phyloP scores from a whole-genome alignment of 1,140 invertebrate species.

The Hycleus cichorii region DNA sequence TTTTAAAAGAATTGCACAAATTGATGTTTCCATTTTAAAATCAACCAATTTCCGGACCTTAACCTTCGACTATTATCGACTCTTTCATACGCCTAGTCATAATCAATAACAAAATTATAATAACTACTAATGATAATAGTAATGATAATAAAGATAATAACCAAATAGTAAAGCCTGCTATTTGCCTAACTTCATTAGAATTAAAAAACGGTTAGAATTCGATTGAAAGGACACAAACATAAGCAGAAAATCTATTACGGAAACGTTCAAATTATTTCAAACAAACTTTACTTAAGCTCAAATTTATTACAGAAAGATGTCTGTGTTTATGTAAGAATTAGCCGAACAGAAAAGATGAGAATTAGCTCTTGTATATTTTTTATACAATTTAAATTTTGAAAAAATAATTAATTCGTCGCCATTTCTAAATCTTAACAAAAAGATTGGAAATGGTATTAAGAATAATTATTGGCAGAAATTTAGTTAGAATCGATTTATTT shows the following conservation, averaged over 20 bases:
- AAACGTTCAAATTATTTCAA: constrained; percentile 4
- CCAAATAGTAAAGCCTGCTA: neutral
- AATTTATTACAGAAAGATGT: constrained; percentile 1
- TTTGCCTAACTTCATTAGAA: constrained; percentile 11
- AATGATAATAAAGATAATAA: too few relatives aligned
- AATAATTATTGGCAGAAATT: too few relatives aligned
- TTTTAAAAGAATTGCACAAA: too few relatives aligned
- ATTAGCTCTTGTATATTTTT: constrained; percentile 14
- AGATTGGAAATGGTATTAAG: too few relatives aligned
- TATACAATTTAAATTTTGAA: constrained; percentile 6
- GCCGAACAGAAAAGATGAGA: neutral
- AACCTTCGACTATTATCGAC: constrained; percentile 11
- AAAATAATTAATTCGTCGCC: constrained; percentile 2
- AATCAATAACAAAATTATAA: neutral
- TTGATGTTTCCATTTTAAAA: neutral
- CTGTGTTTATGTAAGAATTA: constrained; percentile 9
- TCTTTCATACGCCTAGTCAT: constrained; percentile 11
- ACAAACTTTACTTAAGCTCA: neutral
- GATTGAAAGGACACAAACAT: neutral
- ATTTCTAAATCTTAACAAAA: neutral
- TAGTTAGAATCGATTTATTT: too few relatives aligned
- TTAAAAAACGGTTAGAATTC: constrained; percentile 3
- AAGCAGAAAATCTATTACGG: neutral
- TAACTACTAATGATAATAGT: too few relatives aligned
- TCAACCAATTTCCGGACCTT: constrained; percentile 5